Conservation (phyloP, 2,797 vertebrate genomes). For the Lacerta agilis region DNA sequence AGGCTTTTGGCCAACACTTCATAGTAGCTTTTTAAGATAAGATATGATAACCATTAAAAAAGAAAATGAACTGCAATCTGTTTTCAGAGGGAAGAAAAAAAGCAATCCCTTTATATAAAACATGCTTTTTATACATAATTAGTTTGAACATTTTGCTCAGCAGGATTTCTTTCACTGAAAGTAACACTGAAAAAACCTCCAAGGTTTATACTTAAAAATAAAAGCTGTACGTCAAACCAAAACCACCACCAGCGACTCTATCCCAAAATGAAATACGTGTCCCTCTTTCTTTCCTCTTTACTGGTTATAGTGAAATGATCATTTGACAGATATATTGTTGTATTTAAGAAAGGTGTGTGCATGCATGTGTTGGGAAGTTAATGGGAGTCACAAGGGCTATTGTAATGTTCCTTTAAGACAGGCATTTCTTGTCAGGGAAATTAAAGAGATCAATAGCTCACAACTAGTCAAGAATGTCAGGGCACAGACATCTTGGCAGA, state of each 20-base stretch:
- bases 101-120: conserved; percentile 39
- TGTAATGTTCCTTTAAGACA: neutral
- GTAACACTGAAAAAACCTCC: conserved; percentile 73
- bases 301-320: neutral
- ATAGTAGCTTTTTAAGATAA: neutral
- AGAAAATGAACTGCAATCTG: neutral
- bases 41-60: neutral
- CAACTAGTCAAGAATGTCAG: neutral
- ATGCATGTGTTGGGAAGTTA: neutral
- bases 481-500: neutral
- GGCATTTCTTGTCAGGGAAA: neutral
- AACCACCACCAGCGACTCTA: conserved; percentile 16
- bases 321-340: neutral
- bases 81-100: conserved; percentile 42
- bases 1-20: neutral
- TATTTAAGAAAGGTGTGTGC: neutral
- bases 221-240: conserved; percentile 43
- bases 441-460: neutral
- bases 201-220: conserved; percentile 64
- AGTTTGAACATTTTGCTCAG: conserved; percentile 50
- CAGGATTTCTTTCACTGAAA: conserved; percentile 71
- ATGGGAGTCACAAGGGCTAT: neutral
- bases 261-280: neutral
- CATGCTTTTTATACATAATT: conserved; percentile 59
- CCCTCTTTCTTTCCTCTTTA: neutral